Evolutionary conservation across 1,140 invertebrate genomes (phyloP).

Genomic region (Stegodyphus dumicola): DNA sequence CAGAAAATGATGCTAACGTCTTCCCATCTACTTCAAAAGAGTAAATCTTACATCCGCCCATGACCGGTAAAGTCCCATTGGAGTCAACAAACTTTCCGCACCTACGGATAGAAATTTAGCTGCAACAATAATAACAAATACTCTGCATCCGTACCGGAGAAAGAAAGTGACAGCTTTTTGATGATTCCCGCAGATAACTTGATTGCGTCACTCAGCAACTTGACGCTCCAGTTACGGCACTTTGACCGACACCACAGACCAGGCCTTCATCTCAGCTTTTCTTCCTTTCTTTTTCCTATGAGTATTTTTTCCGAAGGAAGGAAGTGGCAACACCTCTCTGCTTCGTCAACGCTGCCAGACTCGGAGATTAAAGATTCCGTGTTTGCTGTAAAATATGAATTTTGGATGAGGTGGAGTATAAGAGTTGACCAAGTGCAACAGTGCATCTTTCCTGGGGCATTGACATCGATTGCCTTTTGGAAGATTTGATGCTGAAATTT

Average conservation of each 20-base stretch:
- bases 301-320: neutral
- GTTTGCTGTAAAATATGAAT: too few relatives aligned
- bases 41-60: too few relatives aligned
- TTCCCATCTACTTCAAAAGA: too few relatives aligned
- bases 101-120: slow-evolving; percentile 8
- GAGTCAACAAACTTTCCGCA: slow-evolving; percentile 51
- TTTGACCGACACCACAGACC: slow-evolving; percentile 24
- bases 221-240: slow-evolving; percentile 45
- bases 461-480: too few relatives aligned
- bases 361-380: neutral
- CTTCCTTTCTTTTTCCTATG: neutral
- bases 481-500: too few relatives aligned
- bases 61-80: too few relatives aligned
- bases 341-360: slow-evolving; percentile 5
- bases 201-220: slow-evolving; percentile 14
- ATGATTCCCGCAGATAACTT: slow-evolving; percentile 23
- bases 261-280: neutral
- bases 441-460: too few relatives aligned
- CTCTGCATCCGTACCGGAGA: slow-evolving; percentile 26
- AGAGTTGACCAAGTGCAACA: too few relatives aligned
- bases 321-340: slow-evolving; percentile 1
- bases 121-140: neutral
- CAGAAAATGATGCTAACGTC: too few relatives aligned
- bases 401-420: too few relatives aligned
- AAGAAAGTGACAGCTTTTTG: slow-evolving; percentile 14